These are phyloP conservation scores for Drosophila kanapiae DNA, from an alignment of 1,140 invertebrate genomes.

Conservation along the genomic window DNA sequence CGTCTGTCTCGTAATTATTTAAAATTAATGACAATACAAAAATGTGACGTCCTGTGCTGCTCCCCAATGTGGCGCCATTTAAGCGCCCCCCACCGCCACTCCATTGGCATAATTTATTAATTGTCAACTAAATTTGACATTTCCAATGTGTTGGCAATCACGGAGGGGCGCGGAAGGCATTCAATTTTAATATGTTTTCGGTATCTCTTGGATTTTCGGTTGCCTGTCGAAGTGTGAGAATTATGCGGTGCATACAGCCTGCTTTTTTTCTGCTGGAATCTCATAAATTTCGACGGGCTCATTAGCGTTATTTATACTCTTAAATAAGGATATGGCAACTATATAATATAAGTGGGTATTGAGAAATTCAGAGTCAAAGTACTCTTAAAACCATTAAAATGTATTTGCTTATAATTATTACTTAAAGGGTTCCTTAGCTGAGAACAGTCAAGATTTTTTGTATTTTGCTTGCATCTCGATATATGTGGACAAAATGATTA, in stretches of 20 bases:
- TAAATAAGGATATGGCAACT: neutral
- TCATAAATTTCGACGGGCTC: conserved; percentile 79
- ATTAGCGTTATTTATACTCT: conserved; percentile 69
- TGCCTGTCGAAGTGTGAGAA: conserved; percentile 78
- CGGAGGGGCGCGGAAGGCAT: conserved; percentile 29
- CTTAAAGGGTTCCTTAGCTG: neutral
- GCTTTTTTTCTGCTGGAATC: conserved; percentile 54
- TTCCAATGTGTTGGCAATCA: conserved; percentile 69
- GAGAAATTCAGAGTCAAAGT: neutral
- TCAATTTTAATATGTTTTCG: conserved; percentile 74
- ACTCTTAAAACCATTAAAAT: neutral
- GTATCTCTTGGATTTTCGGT: conserved; percentile 43
- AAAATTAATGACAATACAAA: conserved; percentile 82
- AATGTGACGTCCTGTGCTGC: conserved; percentile 59
- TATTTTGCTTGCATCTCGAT: too few species aligned
- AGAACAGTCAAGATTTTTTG: too few species aligned
- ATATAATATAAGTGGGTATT: conserved; percentile 6
- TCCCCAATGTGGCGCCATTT: conserved; percentile 70
- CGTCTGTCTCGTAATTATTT: conserved; percentile 73
- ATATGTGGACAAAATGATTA: too few species aligned
- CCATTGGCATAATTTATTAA: conserved; percentile 79
- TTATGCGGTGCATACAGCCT: conserved; percentile 60
- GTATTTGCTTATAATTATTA: neutral
- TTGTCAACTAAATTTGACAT: conserved; percentile 84
- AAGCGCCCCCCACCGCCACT: conserved; percentile 51